Base-by-base conservation (phyloP, 2,113 vertebrate species). In the Promerops cafer region DNA sequence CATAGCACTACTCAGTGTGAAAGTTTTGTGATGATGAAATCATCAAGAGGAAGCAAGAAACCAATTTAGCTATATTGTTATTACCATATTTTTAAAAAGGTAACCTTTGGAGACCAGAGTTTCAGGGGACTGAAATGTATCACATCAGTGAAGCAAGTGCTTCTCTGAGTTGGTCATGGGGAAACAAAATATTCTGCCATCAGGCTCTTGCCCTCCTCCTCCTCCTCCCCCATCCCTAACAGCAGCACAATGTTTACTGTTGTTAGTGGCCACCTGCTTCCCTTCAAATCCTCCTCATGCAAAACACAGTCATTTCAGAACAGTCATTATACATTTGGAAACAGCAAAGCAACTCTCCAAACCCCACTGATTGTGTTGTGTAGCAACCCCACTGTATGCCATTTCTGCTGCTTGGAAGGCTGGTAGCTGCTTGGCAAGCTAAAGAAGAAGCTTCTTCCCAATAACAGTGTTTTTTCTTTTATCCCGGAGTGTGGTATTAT, bases 371-470 rank as follows among this genome's bases (percentile, higher is more conserved):
- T 84, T 94, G 59, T 63, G 31, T 65, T 91, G 82, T 91, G 23
- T 89, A 91, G 94, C 91, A 95, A 37, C 90, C 70, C 79, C 78
- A 81, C 86, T 90, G 33, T 72, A 79, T 56, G 89, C 75, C 10
- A 6, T 82, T 93, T 95, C 80, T 93, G 60, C 80, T 90, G 64
- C 57, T 93, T 96, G 95, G 94, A 96, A 96, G 66, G 89, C 83
- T 95, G 59, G 93, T 95, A 82, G 87, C 75, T 87, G 45, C 75
- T 96, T 96, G 93, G 96, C 94, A 96, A 92, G 83, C 85, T 92
- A n/a, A 85, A 68, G 96, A 83, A 89, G 95, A 66, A 86, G 87
- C 93, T 90, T 95, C 93, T 88, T 96, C 93, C 94, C 90, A 95
- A 90, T 93, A 94, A 91, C 56, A 95, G 78, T 90, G 71, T 83